These are phyloP conservation scores for Panagrolaimus sp. DNA, from an alignment of 1,140 invertebrate genomes.

Conservation along the genomic window DNA sequence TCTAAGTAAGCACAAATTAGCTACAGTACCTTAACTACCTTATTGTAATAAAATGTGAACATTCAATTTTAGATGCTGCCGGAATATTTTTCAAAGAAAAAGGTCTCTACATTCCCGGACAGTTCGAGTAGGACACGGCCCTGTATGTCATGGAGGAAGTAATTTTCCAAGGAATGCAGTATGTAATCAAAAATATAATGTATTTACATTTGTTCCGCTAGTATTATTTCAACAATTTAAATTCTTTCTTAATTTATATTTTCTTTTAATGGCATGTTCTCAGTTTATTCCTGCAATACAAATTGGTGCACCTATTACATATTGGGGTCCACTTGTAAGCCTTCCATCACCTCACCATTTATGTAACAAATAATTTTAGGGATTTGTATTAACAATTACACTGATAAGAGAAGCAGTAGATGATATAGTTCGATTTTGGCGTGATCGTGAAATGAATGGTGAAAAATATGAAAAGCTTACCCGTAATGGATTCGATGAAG, in stretches of 20 bases:
- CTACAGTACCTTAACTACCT: too few relatives aligned
- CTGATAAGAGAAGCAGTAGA: constrained; percentile 91
- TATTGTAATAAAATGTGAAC: too few relatives aligned
- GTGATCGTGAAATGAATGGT: constrained; percentile 89
- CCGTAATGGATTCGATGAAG: constrained; percentile 65
- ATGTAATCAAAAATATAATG: constrained; percentile 96
- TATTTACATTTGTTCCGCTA: constrained; percentile 91
- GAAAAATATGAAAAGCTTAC: constrained; percentile 69
- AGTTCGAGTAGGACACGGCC: constrained; percentile 61
- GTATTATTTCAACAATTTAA: constrained; percentile 97
- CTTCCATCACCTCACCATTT: background rate
- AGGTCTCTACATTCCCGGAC: constrained; percentile 59
- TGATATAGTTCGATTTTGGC: constrained; percentile 80
- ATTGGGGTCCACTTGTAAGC: constrained; percentile 87
- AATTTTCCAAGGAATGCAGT: constrained; percentile 91
- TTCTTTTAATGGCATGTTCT: constrained; percentile 91
- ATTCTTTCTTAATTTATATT: constrained; percentile 97
- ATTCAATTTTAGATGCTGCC: constrained; percentile 50
- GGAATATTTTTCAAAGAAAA: constrained; percentile 37
- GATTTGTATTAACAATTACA: constrained; percentile 90
- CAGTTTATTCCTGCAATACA: constrained; percentile 93
- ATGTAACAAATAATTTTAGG: constrained; percentile 60
- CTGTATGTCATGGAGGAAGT: constrained; percentile 48
- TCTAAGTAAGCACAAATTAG: too few relatives aligned
- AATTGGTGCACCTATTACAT: constrained; percentile 95